Conservation (phyloP, 2,888 invertebrate species). For the Alcis repandata region DNA sequence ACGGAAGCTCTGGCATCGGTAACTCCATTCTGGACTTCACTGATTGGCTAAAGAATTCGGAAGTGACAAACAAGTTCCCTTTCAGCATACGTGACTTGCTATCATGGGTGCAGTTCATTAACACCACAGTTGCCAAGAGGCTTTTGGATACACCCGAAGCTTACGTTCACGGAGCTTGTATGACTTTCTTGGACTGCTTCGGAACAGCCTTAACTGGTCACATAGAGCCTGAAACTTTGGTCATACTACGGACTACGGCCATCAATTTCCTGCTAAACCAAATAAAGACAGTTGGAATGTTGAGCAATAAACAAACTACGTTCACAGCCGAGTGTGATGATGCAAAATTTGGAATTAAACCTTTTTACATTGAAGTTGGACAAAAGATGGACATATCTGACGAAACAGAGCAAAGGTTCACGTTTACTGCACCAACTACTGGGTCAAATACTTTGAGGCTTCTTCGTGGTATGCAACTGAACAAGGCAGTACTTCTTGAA, state of each 20-base stretch:
- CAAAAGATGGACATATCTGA: constrained; percentile 52
- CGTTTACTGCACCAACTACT: constrained; percentile 92
- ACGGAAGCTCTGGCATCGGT: constrained; percentile 87
- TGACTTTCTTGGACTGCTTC: constrained; percentile 96
- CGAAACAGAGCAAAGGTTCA: constrained; percentile 82
- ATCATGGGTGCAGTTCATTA: constrained; percentile 97
- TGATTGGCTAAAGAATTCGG: constrained; percentile 90
- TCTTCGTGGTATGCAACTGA: constrained; percentile 95
- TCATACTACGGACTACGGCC: constrained; percentile 81
- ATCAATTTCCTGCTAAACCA: constrained; percentile 86
- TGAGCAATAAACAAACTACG: constrained; percentile 65
- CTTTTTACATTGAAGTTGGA: constrained; percentile 91
- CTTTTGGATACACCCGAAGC: constrained; percentile 87
- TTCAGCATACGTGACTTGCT: constrained; percentile 97
- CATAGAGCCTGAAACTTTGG: constrained; percentile 86
- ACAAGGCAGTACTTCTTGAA: constrained; percentile 97
- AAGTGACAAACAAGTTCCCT: constrained; percentile 92
- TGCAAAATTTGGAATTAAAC: constrained; percentile 90
- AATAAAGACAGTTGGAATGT: constrained; percentile 74
- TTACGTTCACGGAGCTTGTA: constrained; percentile 95
- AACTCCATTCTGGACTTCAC: constrained; percentile 92
- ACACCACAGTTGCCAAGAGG: constrained; percentile 83
- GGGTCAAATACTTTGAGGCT: constrained; percentile 93
- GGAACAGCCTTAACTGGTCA: constrained; percentile 93
- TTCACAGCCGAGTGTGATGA: constrained; percentile 70